Conservation (phyloP, 1,140 invertebrate genomes). For the Heliconius hewitsoni region DNA sequence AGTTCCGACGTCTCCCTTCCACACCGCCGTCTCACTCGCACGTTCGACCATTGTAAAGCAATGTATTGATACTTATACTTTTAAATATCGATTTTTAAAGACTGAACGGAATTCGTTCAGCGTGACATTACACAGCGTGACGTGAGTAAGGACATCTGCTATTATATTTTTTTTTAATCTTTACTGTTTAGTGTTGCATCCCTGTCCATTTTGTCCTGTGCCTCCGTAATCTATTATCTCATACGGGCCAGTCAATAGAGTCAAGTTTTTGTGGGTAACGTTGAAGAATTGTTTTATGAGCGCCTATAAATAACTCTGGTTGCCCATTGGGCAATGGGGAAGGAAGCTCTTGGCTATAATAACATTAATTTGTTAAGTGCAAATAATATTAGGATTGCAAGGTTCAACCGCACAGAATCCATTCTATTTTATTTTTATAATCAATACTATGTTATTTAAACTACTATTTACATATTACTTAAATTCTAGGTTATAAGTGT, state of each 20-base stretch:
- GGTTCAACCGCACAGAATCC: slow-evolving; percentile 12
- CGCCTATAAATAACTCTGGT: slow-evolving; percentile 65
- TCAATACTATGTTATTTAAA: neutral
- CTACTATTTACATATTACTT: neutral
- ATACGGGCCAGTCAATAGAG: slow-evolving; percentile 64
- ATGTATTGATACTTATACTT: slow-evolving; percentile 70
- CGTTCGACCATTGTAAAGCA: slow-evolving; percentile 53
- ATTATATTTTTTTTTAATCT: slow-evolving; percentile 65
- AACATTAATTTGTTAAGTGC: slow-evolving; percentile 52
- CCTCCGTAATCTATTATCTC: slow-evolving; percentile 73
- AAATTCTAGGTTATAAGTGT: too few relatives aligned
- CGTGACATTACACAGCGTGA: slow-evolving; percentile 37
- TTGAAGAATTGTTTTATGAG: slow-evolving; percentile 78
- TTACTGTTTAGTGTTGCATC: slow-evolving; percentile 67
- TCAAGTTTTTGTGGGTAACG: slow-evolving; percentile 62
- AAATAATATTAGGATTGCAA: slow-evolving; percentile 27
- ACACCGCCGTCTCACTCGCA: slow-evolving; percentile 55
- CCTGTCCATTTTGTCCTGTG: slow-evolving; percentile 72
- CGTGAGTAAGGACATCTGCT: slow-evolving; percentile 66
- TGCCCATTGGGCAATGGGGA: slow-evolving; percentile 46
- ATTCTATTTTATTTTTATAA: neutral
- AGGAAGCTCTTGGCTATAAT: slow-evolving; percentile 52
- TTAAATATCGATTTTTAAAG: slow-evolving; percentile 73
- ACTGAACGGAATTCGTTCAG: slow-evolving; percentile 65
- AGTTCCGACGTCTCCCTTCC: slow-evolving; percentile 56